These are phyloP conservation scores for Bradynema listronoti DNA, from an alignment of 1,140 invertebrate genomes.

Conservation along the genomic window DNA sequence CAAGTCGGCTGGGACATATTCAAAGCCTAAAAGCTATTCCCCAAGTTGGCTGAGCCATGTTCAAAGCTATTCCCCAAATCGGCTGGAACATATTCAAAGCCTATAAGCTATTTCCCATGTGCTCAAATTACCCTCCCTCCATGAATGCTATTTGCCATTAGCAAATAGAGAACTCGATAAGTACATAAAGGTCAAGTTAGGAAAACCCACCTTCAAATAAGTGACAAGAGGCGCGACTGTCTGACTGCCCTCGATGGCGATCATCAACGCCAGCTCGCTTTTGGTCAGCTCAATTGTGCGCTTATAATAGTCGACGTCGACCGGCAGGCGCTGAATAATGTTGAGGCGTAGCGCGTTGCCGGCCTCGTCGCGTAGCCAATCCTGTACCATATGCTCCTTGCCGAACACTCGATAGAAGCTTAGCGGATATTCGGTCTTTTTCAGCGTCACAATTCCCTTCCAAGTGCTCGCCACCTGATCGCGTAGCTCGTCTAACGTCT, in stretches of 20 bases:
- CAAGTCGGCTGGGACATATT: too few species aligned
- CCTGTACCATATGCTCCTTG: conserved; percentile 40
- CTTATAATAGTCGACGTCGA: conserved; percentile 29
- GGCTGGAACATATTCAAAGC: too few species aligned
- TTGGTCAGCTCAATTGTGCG: conserved; percentile 28
- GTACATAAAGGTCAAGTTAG: too few species aligned
- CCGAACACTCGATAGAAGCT: conserved; percentile 40
- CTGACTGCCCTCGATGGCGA: conserved; percentile 22
- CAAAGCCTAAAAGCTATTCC: too few species aligned
- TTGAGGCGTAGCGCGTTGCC: conserved; percentile 23
- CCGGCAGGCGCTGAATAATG: conserved; percentile 37
- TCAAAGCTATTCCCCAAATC: too few species aligned
- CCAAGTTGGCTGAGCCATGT: too few species aligned
- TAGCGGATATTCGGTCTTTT: conserved; percentile 39
- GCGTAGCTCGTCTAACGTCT: conserved; percentile 26
- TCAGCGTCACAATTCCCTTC: conserved; percentile 38
- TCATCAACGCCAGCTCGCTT: conserved; percentile 28
- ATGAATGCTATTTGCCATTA: not conserved
- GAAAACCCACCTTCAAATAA: conserved; percentile 29
- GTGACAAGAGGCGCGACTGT: conserved; percentile 34
- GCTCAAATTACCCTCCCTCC: not conserved
- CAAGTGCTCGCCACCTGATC: conserved; percentile 35
- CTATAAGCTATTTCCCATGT: not conserved
- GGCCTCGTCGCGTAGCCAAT: conserved; percentile 32
- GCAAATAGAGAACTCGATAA: too few species aligned